phyloP scores from a whole-genome alignment of 2,797 vertebrate genomes.

The Peromyscus nudipes region DNA sequence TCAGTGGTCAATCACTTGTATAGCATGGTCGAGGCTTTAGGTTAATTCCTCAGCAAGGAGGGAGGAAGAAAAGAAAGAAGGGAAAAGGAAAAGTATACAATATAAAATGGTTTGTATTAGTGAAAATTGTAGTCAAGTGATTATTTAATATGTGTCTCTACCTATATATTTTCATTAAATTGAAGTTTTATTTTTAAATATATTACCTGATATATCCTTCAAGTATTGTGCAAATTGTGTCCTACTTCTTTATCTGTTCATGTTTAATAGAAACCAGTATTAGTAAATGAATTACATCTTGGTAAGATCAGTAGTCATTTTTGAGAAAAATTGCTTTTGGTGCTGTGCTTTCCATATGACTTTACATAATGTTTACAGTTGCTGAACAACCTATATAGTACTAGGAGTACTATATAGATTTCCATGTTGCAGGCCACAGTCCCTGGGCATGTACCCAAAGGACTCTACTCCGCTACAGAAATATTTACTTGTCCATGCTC shows the following conservation, averaged over 20 bases:
- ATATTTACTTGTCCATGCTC: background rate
- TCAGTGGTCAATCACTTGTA: background rate
- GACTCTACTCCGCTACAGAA: background rate
- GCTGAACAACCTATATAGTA: too few species aligned
- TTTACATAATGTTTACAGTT: background rate
- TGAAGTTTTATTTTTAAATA: background rate
- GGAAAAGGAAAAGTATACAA: background rate
- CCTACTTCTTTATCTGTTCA: background rate
- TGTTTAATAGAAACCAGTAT: background rate
- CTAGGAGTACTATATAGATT: too few species aligned
- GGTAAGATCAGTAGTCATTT: background rate
- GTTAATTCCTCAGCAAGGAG: background rate
- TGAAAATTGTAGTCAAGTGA: background rate
- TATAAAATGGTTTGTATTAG: background rate
- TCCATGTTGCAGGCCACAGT: background rate
- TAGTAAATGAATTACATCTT: background rate
- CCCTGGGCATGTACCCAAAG: background rate
- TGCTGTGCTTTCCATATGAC: background rate
- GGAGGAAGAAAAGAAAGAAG: background rate
- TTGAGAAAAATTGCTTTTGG: background rate
- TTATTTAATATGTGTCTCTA: background rate
- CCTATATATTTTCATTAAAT: constrained; percentile 38
- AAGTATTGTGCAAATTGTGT: background rate
- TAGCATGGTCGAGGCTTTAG: background rate
- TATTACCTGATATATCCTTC: background rate